These are phyloP conservation scores for Irena cyanogastra DNA, from an alignment of 2,113 vertebrate species.

Conservation along the genomic window DNA sequence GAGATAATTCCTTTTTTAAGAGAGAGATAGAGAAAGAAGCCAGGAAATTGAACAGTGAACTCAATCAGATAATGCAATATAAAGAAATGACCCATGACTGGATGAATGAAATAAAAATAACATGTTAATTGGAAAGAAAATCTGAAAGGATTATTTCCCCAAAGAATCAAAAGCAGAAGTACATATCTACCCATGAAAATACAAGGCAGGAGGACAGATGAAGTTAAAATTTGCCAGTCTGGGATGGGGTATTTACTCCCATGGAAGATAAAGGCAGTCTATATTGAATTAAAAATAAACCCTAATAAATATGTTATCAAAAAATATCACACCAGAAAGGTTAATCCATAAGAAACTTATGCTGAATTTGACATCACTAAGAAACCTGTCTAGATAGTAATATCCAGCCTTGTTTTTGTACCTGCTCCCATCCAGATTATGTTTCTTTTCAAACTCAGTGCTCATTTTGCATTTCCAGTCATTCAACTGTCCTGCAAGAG, in stretches of 20 bases:
- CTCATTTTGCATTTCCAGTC: neutral
- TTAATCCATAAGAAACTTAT: neutral
- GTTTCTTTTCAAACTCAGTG: neutral
- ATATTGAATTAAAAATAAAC: neutral
- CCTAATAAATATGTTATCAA: neutral
- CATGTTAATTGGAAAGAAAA: neutral
- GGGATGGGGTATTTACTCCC: neutral
- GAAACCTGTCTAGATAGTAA: neutral
- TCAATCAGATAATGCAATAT: neutral
- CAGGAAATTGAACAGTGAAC: neutral
- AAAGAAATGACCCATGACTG: neutral
- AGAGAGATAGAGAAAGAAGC: neutral
- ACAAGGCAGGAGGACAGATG: neutral
- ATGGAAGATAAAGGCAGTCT: neutral
- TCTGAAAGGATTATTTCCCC: neutral
- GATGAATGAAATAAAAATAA: neutral
- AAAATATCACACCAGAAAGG: neutral
- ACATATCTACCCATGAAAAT: neutral
- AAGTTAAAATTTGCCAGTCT: neutral
- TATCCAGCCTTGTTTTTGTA: neutral
- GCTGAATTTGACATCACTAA: neutral
- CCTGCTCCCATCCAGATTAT: neutral
- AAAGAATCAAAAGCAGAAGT: neutral
- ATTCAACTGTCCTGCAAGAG: neutral
- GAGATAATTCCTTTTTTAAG: neutral